phyloP scores from a whole-genome alignment of 1,140 invertebrate species.

The Drosophila setifemur region DNA sequence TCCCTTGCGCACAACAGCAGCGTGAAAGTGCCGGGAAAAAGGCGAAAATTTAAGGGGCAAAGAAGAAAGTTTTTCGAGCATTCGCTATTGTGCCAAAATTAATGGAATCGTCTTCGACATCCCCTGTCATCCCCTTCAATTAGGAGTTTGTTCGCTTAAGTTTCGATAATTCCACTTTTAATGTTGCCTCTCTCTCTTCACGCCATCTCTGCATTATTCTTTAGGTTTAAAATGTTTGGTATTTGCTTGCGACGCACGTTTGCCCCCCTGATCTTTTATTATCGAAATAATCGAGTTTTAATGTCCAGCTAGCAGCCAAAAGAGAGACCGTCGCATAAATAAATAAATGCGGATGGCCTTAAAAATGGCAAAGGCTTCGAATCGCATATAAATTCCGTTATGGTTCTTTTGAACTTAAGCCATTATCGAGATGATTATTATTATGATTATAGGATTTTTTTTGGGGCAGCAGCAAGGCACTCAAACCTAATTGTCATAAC shows the following conservation, averaged over 20 bases:
- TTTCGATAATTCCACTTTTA: slow-evolving; percentile 37
- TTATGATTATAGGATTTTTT: slow-evolving; percentile 8
- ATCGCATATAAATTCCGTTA: slow-evolving; percentile 45
- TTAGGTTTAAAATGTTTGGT: slow-evolving; percentile 22
- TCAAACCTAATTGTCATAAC: slow-evolving; percentile 39
- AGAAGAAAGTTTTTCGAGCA: slow-evolving; percentile 15
- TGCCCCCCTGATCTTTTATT: slow-evolving; percentile 63
- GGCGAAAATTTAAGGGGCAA: slow-evolving; percentile 14
- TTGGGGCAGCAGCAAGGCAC: neutral
- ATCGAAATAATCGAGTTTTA: slow-evolving; percentile 70
- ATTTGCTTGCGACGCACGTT: slow-evolving; percentile 64
- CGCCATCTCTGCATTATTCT: neutral
- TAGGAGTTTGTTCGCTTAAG: slow-evolving; percentile 21
- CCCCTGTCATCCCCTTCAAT: slow-evolving; percentile 19
- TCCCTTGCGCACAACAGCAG: slow-evolving; percentile 4
- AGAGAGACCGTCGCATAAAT: slow-evolving; percentile 52
- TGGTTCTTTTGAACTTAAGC: slow-evolving; percentile 49
- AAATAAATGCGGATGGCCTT: slow-evolving; percentile 47
- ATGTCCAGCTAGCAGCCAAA: slow-evolving; percentile 50
- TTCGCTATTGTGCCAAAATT: slow-evolving; percentile 23
- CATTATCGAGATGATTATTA: slow-evolving; percentile 56
- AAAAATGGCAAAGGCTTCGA: slow-evolving; percentile 45
- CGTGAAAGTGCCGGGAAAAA: slow-evolving; percentile 34
- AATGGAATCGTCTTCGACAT: slow-evolving; percentile 11
- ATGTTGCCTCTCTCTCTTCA: slow-evolving; percentile 3